Percentiles rank a stretch among this genome's conserved stretches.
phyloP scores from a whole-genome alignment of 1,140 invertebrate species.

The Drosophila guanche region DNA sequence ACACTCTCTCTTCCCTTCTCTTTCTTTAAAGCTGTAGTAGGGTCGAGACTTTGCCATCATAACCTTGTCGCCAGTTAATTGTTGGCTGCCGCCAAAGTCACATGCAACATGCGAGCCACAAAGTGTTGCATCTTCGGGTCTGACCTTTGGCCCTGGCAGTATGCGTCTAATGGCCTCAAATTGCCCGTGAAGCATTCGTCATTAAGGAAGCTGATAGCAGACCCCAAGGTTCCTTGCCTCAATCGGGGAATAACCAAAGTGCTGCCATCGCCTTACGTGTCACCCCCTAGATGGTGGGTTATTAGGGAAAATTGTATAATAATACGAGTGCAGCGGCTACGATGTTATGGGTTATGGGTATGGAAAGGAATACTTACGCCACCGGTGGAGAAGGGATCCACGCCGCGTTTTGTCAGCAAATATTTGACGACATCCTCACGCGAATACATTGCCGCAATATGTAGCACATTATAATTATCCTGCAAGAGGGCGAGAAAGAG shows the following conservation, averaged over 20 bases:
- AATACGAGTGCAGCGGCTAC: slow-evolving; percentile 1
- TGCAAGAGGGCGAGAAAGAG: slow-evolving; percentile 83
- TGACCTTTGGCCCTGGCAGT: slow-evolving; percentile 64
- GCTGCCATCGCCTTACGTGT: slow-evolving; percentile 25
- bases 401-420: slow-evolving; percentile 93
- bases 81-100: slow-evolving; percentile 56
- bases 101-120: slow-evolving; percentile 53
- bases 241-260: not conserved
- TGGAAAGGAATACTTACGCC: slow-evolving; percentile 89
- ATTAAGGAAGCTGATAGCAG: slow-evolving; percentile 18
- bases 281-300: slow-evolving; percentile 5
- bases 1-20: too few relatives aligned
- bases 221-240: slow-evolving; percentile 2
- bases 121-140: slow-evolving; percentile 43
- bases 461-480: slow-evolving; percentile 97
- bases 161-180: slow-evolving; percentile 52
- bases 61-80: slow-evolving; percentile 80
- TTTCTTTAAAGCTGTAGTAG: slow-evolving; percentile 13
- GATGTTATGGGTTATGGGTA: not conserved
- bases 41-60: slow-evolving; percentile 56
- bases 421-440: slow-evolving; percentile 97
- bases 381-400: slow-evolving; percentile 95
- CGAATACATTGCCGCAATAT: slow-evolving; percentile 96
- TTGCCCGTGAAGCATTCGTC: slow-evolving; percentile 8
- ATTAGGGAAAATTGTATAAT: slow-evolving; percentile 23